A percentile compares a stretch with the other conserved stretches of the same genome.
Conservation (phyloP, 2,888 invertebrate genomes). For the Caenorhabditis sp. region DNA sequence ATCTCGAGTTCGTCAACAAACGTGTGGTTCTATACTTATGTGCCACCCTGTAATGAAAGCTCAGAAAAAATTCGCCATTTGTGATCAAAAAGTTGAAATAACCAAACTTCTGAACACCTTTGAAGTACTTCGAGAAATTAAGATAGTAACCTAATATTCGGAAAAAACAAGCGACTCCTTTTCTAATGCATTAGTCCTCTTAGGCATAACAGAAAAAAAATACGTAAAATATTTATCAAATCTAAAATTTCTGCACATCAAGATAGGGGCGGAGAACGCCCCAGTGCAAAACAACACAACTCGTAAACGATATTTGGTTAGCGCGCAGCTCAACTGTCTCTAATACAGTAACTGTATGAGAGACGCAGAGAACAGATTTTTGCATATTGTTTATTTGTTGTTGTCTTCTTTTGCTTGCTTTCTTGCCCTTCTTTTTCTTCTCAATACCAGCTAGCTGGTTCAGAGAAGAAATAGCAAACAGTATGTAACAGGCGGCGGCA, state of each 20-base stretch:
- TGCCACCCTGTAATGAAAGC: no score
- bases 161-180: not conserved
- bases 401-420: not conserved
- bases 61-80: no score
- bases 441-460: conserved; percentile 41
- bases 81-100: no score
- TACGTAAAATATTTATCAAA: conserved; percentile 7
- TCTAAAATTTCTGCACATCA: conserved; percentile 13
- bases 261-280: conserved; percentile 6
- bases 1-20: no score
- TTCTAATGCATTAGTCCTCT: not conserved
- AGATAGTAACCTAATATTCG: not conserved
- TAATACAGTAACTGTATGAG: not conserved
- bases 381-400: not conserved
- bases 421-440: not conserved
- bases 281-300: conserved; percentile 36
- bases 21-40: no score
- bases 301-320: conserved; percentile 50
- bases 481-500: conserved; percentile 54
- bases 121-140: no score
- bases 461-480: conserved; percentile 50
- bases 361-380: conserved; percentile 5
- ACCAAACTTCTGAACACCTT: no score
- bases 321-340: conserved; percentile 1
- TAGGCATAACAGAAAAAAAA: not conserved